phyloP scores from a whole-genome alignment of 2,113 vertebrate genomes.

The Aptenodytes forsteri region DNA sequence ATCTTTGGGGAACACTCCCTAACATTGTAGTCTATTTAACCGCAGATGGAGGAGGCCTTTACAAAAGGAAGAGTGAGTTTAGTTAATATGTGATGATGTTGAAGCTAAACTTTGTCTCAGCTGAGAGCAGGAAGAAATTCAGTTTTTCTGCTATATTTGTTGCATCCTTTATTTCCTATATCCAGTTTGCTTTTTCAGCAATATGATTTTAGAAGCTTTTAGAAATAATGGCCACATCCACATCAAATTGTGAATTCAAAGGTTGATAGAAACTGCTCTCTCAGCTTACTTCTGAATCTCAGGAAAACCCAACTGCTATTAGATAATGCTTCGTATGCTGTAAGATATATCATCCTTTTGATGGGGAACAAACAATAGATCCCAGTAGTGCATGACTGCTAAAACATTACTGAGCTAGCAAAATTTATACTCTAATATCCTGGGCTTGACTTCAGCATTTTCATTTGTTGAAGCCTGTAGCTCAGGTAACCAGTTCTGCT shows the following conservation, averaged over 20 bases:
- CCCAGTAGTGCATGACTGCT: conserved; percentile 30
- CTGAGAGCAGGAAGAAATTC: background rate
- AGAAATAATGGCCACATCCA: conserved; percentile 30
- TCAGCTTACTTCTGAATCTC: conserved; percentile 46
- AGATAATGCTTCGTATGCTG: conserved; percentile 38
- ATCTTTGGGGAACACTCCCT: background rate
- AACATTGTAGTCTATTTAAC: background rate
- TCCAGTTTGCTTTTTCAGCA: background rate
- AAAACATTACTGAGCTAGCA: conserved; percentile 60
- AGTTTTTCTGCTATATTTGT: background rate
- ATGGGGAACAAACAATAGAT: conserved; percentile 45
- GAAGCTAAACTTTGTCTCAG: background rate
- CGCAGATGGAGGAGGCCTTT: background rate
- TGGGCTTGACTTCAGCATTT: conserved; percentile 25
- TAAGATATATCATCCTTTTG: conserved; percentile 21
- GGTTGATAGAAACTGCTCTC: conserved; percentile 43
- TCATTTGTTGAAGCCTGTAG: conserved; percentile 26
- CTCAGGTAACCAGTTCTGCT: background rate
- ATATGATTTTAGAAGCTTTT: conserved; percentile 33
- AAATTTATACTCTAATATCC: conserved; percentile 22
- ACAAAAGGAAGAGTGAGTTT: background rate
- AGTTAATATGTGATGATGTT: background rate
- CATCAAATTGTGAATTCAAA: conserved; percentile 46
- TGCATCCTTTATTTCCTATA: background rate
- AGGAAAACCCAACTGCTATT: conserved; percentile 40